Evolutionary conservation across 2,113 vertebrate genomes (phyloP).

Genomic region (Bos taurus): ARS-UCD2.0 NC_037328.1:99041001-99041500

Average conservation of each 20-base stretch:
- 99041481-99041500: neutral
- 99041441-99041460: neutral
- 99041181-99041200: neutral
- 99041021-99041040: neutral
- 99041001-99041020: neutral
- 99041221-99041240: neutral
- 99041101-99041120: neutral
- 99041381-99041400: neutral
- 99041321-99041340: neutral
- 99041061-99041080: neutral
- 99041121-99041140: neutral
- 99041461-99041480: neutral
- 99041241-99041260: neutral
- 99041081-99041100: neutral
- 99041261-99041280: neutral
- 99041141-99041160: neutral
- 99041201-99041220: neutral
- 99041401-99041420: neutral
- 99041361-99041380: neutral
- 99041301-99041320: neutral
- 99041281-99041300: neutral
- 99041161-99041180: neutral
- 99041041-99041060: neutral
- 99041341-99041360: neutral
- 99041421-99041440: neutral